phyloP scores from a whole-genome alignment of 2,113 vertebrate genomes.

The Indicator indicator region DNA sequence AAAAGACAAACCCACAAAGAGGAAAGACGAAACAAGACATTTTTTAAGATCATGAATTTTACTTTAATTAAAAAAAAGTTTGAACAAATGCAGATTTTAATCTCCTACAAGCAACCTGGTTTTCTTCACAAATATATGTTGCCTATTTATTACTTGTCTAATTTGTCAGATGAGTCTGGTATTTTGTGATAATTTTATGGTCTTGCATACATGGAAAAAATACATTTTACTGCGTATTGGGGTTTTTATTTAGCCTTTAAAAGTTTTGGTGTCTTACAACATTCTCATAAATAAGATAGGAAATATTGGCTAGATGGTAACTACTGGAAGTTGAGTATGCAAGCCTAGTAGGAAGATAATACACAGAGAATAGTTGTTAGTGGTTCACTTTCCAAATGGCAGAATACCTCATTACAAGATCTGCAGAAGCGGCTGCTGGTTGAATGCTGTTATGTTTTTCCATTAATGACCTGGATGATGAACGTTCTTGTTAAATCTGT shows the following conservation, averaged over 20 bases:
- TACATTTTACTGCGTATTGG: neutral
- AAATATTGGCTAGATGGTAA: neutral
- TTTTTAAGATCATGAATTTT: neutral
- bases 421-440: neutral
- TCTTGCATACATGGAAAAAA: neutral
- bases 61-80: neutral
- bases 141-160: neutral
- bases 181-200: neutral
- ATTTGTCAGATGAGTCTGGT: neutral
- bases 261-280: neutral
- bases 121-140: neutral
- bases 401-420: neutral
- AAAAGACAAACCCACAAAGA: neutral
- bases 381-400: neutral
- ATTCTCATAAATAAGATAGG: neutral
- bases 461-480: constrained; percentile 37
- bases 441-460: neutral
- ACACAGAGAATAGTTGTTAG: neutral
- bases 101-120: neutral
- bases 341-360: neutral
- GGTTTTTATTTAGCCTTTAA: neutral
- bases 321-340: neutral
- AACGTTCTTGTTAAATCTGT: constrained; percentile 14
- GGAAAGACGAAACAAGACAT: neutral
- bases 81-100: neutral